Conservation (phyloP, 1,140 invertebrate genomes). For the Drosophila jambulina region DNA sequence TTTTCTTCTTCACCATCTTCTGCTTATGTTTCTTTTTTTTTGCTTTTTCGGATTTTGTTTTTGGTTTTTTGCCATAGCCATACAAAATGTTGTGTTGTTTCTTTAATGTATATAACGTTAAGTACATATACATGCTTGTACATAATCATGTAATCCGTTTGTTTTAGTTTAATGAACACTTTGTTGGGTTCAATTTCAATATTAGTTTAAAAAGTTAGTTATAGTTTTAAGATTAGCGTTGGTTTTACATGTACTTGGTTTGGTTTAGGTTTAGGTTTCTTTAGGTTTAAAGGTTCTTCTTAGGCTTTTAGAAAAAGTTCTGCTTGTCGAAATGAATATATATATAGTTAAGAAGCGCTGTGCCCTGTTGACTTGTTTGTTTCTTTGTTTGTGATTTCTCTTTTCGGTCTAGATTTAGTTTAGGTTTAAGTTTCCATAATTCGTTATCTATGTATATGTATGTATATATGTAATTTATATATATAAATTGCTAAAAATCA, state of each 20-base stretch:
- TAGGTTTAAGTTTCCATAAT: constrained; percentile 49
- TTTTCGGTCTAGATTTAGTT: constrained; percentile 42
- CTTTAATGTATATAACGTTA: constrained; percentile 52
- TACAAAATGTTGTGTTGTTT: constrained; percentile 77
- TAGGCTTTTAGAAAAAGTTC: constrained; percentile 68
- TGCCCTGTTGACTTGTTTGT: constrained; percentile 82
- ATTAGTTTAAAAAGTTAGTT: constrained; percentile 80
- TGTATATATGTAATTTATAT: constrained; percentile 60
- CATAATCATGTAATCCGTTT: constrained; percentile 49
- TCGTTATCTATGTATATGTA: constrained; percentile 58
- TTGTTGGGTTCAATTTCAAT: constrained; percentile 82
- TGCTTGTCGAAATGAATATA: constrained; percentile 72
- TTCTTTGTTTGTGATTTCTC: constrained; percentile 27
- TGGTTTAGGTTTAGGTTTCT: constrained; percentile 46
- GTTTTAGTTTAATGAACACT: constrained; percentile 80
- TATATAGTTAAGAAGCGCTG: constrained; percentile 74
- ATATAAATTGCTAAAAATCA: constrained; percentile 74
- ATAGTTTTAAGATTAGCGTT: constrained; percentile 66
- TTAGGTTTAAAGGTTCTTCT: constrained; percentile 25
- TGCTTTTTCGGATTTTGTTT: constrained; percentile 15
- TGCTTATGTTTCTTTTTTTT: constrained; percentile 25
- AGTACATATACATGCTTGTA: constrained; percentile 49
- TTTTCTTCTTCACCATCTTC: constrained; percentile 35
- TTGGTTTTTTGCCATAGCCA: constrained; percentile 62
- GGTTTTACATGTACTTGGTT: constrained; percentile 56